Evolutionary conservation across 2,113 vertebrate species (phyloP), one percentile per base, ranked within the genome.

Genomic region (Clarias macrocephalus): DNA sequence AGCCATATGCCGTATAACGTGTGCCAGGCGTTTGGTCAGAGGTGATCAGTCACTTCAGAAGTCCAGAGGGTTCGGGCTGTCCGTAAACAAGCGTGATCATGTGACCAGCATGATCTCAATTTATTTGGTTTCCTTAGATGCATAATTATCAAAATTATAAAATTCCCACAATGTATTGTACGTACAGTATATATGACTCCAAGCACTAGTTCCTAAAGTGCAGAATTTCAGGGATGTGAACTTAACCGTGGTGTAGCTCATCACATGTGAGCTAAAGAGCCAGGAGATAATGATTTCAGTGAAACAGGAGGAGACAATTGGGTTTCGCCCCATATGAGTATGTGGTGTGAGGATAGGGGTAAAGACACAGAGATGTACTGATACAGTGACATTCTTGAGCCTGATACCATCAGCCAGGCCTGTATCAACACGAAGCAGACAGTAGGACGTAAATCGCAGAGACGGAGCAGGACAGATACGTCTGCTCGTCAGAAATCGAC

Each of bases 341-440:
- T 86, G 90, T 70, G 72, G 77, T 83, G 86, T 79, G 72, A 83
- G 84, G 60, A 85, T 82, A 85, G 13, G 91, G 91, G 90, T 91
- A 91, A 93, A 83, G 90, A 92, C 42, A 93, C 92, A 94, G 91
- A 94, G 93, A 94, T 94, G 90, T 89, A 92, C 81, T 89, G 93
- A 95, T 95, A 94, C 90, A 91, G 86, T 93, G 91, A 92, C 90
- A 93, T 94, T 94, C 93, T 92, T 93, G 62, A 79, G 84, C 21
- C 84, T 84, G 94, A 95, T 95, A 94, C 66, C 28, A 94, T 95
- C 95, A 85, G 89, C 72, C 62, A 56, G 73, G 85, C 94, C 93
- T 92, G 54, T 84, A 94, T 94, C 91, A 93, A 92, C 92, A 93
- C 59, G 11, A 86, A 83, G 87, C 88, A 86, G 87, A 89, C 90